Conservation (phyloP, 2,888 invertebrate species). For the Sinohyriopsis cumingii region DNA sequence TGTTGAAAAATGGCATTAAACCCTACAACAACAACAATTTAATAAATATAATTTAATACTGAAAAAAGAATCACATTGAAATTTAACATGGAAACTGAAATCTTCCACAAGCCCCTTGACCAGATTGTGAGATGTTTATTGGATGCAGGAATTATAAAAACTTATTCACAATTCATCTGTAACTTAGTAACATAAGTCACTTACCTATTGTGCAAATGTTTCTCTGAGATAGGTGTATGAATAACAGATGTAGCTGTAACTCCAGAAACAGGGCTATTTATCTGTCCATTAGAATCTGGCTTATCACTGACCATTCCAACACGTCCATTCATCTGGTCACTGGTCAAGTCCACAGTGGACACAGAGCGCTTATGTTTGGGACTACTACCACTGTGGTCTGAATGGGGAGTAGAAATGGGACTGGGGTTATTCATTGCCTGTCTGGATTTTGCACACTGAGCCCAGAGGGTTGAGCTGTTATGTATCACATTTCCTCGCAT, state of each 20-base stretch:
- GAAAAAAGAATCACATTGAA: too few species aligned
- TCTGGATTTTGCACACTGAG: constrained; percentile 44
- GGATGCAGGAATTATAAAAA: too few species aligned
- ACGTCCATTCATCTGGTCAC: constrained; percentile 34
- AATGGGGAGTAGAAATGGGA: constrained; percentile 45
- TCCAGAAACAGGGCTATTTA: constrained; percentile 54
- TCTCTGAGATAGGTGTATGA: constrained; percentile 52
- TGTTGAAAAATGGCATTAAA: too few species aligned
- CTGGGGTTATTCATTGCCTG: constrained; percentile 40
- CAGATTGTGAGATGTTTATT: too few species aligned
- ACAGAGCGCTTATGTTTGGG: constrained; percentile 39
- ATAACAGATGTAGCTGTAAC: constrained; percentile 64
- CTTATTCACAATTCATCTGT: too few species aligned
- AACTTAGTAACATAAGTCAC: not conserved
- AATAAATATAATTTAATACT: too few species aligned
- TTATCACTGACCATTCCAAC: constrained; percentile 33
- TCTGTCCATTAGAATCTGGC: constrained; percentile 9
- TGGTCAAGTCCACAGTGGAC: constrained; percentile 29
- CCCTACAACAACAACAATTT: too few species aligned
- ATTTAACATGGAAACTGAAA: too few species aligned
- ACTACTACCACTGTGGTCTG: constrained; percentile 40
- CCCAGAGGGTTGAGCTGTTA: constrained; percentile 41
- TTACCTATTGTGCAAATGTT: constrained; percentile 47
- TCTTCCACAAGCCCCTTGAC: too few species aligned
- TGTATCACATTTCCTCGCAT: constrained; percentile 43